phyloP scores from a whole-genome alignment of 2,888 invertebrate species.

The Oegoconia quadripuncta region DNA sequence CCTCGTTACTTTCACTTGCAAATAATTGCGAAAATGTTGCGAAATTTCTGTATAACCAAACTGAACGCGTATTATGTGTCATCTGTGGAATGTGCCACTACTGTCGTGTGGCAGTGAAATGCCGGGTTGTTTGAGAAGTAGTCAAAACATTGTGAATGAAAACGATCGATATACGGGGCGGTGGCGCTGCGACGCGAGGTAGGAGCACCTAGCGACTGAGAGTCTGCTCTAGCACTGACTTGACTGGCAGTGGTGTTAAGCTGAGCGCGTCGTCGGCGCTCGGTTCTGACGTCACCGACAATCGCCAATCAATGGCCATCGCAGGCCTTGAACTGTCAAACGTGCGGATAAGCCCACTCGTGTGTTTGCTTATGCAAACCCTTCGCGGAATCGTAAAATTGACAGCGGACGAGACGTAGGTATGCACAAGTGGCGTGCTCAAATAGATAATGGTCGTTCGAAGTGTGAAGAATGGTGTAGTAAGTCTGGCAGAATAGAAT shows the following conservation, averaged over 20 bases:
- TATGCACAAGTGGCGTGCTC: neutral
- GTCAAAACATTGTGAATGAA: slow-evolving; percentile 50
- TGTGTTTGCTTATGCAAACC: neutral
- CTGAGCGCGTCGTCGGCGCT: slow-evolving; percentile 16
- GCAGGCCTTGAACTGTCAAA: slow-evolving; percentile 34
- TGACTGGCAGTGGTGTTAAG: slow-evolving; percentile 11
- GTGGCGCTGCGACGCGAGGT: slow-evolving; percentile 21
- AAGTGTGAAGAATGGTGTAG: too few species aligned
- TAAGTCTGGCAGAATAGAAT: too few species aligned
- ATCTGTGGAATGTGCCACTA: slow-evolving; percentile 4
- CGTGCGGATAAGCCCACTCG: slow-evolving; percentile 16
- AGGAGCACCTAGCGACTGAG: slow-evolving; percentile 25
- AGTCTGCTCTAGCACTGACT: slow-evolving; percentile 5
- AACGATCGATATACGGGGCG: slow-evolving; percentile 40
- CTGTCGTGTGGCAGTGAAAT: slow-evolving; percentile 27
- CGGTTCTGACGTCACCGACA: slow-evolving; percentile 30
- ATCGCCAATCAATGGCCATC: slow-evolving; percentile 45
- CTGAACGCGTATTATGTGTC: slow-evolving; percentile 1
- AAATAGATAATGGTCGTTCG: neutral
- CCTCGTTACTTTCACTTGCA: slow-evolving; percentile 33
- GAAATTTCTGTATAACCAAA: slow-evolving; percentile 5
- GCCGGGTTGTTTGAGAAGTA: slow-evolving; percentile 34
- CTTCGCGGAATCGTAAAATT: neutral
- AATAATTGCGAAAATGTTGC: slow-evolving; percentile 17
- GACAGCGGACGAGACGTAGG: neutral